These are phyloP conservation scores for Microcebus lehilahytsara DNA, from an alignment of 2,113 vertebrate species.

Conservation along the genomic window DNA sequence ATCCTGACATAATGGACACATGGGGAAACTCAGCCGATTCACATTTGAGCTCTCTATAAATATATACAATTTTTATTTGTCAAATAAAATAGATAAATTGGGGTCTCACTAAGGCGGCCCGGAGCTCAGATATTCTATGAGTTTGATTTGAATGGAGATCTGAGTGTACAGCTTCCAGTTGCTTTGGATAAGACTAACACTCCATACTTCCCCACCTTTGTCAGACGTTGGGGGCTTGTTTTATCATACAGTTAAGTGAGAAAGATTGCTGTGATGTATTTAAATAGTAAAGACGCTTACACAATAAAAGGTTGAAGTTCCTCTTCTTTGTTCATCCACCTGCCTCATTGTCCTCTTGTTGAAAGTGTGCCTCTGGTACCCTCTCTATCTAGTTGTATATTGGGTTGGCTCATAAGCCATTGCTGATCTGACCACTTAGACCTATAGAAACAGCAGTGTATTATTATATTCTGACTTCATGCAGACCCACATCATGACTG, in stretches of 20 bases:
- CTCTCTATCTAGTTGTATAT: neutral
- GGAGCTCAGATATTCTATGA: neutral
- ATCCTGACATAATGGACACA: neutral
- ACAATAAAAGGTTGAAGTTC: neutral
- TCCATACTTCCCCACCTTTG: too few species aligned
- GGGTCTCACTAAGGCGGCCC: neutral
- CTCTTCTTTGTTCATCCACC: neutral
- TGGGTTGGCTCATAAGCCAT: too few species aligned
- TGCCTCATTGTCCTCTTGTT: neutral
- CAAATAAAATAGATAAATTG: neutral
- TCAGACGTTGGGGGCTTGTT: neutral
- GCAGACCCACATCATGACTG: too few species aligned
- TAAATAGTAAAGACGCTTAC: neutral
- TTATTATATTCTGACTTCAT: neutral
- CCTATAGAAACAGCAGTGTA: neutral
- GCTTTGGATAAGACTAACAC: accelerated
- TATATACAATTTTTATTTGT: neutral
- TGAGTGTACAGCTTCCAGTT: neutral
- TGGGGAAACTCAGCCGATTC: neutral
- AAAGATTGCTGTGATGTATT: neutral
- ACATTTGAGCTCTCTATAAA: neutral
- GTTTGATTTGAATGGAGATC: neutral
- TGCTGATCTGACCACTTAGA: neutral
- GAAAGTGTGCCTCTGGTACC: accelerated
- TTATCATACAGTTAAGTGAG: neutral